Conservation (phyloP, 2,113 vertebrate species). For the Abramis brama region DNA sequence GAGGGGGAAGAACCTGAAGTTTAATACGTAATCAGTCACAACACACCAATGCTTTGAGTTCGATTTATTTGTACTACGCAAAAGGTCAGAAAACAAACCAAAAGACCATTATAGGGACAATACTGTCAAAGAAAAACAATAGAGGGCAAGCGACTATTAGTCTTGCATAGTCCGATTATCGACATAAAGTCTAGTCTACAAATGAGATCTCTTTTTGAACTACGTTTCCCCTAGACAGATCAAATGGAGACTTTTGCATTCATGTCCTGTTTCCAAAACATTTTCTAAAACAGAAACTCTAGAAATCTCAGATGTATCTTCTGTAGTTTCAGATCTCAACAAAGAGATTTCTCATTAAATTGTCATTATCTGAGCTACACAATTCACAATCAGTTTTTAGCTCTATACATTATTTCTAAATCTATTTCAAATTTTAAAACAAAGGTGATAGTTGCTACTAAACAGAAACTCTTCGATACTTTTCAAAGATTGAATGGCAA, state of each 20-base stretch:
- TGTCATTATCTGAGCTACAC: neutral
- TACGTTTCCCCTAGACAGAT: neutral
- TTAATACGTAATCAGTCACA: neutral
- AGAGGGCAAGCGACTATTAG: neutral
- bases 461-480: neutral
- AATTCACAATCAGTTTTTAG: neutral
- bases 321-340: neutral
- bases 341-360: neutral
- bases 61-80: neutral
- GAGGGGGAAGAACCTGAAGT: neutral
- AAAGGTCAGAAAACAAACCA: conserved; percentile 11
- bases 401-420: neutral
- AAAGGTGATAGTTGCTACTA: neutral
- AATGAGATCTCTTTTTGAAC: neutral
- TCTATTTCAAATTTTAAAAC: neutral
- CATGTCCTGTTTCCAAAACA: neutral
- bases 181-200: neutral
- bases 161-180: neutral
- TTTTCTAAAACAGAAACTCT: neutral
- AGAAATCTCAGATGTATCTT: neutral
- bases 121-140: conserved; percentile 1
- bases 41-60: neutral
- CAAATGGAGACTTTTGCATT: neutral
- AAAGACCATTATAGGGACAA: neutral
- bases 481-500: neutral